A percentile compares a stretch with the other conserved stretches of the same genome.
Evolutionary conservation across 2,113 vertebrate species (phyloP).

Genomic region (Tyrannus savana): DNA sequence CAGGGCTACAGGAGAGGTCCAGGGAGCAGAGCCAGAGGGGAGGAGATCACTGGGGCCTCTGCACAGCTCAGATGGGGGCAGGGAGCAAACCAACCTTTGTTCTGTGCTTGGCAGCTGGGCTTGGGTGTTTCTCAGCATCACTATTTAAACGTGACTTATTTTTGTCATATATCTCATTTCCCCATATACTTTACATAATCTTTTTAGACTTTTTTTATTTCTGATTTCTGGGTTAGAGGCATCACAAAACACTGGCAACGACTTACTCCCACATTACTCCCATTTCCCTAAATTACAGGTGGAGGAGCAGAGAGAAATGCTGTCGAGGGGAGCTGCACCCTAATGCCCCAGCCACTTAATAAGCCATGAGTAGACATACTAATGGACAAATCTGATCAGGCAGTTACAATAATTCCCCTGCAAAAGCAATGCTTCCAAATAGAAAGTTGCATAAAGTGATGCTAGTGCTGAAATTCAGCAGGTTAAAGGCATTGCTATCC

Average conservation of each 20-base stretch:
- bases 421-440: neutral
- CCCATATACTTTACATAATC: neutral
- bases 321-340: neutral
- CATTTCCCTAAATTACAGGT: neutral
- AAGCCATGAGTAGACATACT: neutral
- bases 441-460: neutral
- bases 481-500: neutral
- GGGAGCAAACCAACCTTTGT: neutral
- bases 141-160: neutral
- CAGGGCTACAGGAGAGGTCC: neutral
- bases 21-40: neutral
- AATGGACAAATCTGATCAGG: neutral
- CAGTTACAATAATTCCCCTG: neutral
- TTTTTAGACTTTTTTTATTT: neutral
- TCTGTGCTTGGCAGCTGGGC: neutral
- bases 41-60: neutral
- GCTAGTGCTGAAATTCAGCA: neutral
- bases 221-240: neutral
- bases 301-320: neutral
- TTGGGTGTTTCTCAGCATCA: neutral
- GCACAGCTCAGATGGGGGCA: neutral
- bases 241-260: neutral
- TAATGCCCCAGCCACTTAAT: neutral
- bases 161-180: neutral
- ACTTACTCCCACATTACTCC: neutral